Evolutionary conservation across 2,797 vertebrate genomes (phyloP), one percentile per base, ranked within the genome.

Genomic region (Sebastes vulpes): DNA sequence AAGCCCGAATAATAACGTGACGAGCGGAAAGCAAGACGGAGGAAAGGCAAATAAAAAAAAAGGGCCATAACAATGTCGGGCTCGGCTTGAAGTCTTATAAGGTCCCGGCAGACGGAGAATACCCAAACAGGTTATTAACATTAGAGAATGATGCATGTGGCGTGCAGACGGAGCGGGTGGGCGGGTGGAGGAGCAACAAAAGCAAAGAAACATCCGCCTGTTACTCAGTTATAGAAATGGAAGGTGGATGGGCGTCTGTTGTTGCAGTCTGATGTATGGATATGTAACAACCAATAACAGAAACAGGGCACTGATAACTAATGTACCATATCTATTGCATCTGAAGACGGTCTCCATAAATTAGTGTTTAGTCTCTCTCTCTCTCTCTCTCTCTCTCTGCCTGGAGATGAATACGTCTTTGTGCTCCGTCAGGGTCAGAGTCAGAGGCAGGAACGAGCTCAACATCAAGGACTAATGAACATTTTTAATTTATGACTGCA

Each of bases 371-470:
- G 9, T 42, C 50, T 53, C 21, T 48, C 23, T 8, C 16, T 31
- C 38, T 10, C 68, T 46, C 32, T 25, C 25, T 25, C 25, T 25
- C 25, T 25, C 25, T 25, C 3, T 25, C 25, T 25, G 61, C 42
- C 57, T 59, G 31, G 20, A 74, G 77, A 90, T 89, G 69, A 90
- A 85, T 63, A 28, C 28, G 56, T 75, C 65, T 86, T 84, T 88
- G 78, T 84, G 75, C 64, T 83, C 68, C 20, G 73, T 63, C 72
- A 50, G 46, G 52, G 58, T 82, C 64, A 73, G 59, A 67, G 78
- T 82, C 64, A 75, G 59, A 67, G 78, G 48, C 35, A 76, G 52
- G n/a, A 57, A 60, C 38, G 16, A 65, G 70, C 31, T 65, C 10
- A 7, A 71, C 52, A 21, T 72, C 29, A 18, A 71, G 4, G 23